phyloP scores from a whole-genome alignment of 2,797 vertebrate genomes.

The Coccyzus lansbergi region DNA sequence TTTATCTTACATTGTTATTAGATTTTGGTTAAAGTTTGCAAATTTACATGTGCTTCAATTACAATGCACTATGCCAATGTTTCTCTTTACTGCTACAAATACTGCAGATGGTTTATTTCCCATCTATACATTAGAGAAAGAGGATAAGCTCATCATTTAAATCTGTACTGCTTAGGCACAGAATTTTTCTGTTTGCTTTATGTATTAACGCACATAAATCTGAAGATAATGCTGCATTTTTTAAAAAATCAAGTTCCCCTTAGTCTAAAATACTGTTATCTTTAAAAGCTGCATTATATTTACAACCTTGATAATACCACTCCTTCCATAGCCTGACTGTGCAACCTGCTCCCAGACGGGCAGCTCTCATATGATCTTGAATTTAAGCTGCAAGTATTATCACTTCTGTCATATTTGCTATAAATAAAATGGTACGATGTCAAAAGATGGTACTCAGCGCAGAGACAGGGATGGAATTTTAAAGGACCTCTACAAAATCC shows the following conservation, averaged over 20 bases:
- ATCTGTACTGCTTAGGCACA: neutral
- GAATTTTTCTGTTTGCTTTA: neutral
- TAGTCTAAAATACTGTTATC: neutral
- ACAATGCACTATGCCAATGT: neutral
- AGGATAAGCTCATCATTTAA: neutral
- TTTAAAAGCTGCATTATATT: neutral
- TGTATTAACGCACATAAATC: neutral
- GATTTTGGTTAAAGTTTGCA: neutral
- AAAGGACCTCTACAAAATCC: slow-evolving; percentile 5
- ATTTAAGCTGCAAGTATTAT: slow-evolving; percentile 48
- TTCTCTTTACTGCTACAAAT: neutral
- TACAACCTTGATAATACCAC: slow-evolving; percentile 16
- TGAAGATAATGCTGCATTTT: neutral
- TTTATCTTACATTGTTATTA: neutral
- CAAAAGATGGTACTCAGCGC: slow-evolving; percentile 32
- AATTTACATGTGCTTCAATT: neutral
- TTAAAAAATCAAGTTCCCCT: neutral
- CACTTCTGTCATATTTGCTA: slow-evolving; percentile 53
- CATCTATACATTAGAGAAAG: neutral
- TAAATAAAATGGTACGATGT: slow-evolving; percentile 66
- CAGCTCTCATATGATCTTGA: slow-evolving; percentile 27
- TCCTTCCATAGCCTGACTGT: slow-evolving; percentile 22
- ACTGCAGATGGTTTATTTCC: neutral
- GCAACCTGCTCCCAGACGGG: slow-evolving; percentile 37
- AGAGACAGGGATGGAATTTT: slow-evolving; percentile 1